These are phyloP conservation scores for Pristionchus entomophagus DNA, from an alignment of 2,888 invertebrate genomes.

Conservation along the genomic window DNA sequence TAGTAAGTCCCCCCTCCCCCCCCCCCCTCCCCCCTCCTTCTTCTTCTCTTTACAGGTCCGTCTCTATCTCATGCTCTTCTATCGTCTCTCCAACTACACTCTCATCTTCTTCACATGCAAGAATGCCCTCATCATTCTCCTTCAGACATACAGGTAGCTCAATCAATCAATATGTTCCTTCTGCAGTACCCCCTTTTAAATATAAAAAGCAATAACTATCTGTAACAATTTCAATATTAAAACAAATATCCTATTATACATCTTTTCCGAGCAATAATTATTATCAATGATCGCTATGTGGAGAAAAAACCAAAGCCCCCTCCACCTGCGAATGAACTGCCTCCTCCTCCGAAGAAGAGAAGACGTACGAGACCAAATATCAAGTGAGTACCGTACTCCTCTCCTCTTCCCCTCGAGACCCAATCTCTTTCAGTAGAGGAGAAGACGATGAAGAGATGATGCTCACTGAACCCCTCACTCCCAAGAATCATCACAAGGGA, in stretches of 20 bases:
- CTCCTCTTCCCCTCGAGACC: not conserved
- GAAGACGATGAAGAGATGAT: conserved; percentile 46
- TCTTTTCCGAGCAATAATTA: conserved; percentile 28
- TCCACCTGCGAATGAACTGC: conserved; percentile 6
- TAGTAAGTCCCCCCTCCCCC: conserved; percentile 50
- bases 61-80: conserved; percentile 88
- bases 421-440: conserved; percentile 9
- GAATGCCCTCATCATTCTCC: conserved; percentile 88
- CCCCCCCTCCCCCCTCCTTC: not conserved
- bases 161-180: conserved; percentile 2
- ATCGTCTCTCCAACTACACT: conserved; percentile 92
- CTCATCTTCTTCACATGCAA: conserved; percentile 96
- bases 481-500: not conserved
- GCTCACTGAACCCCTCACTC: conserved; percentile 38
- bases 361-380: conserved; percentile 24
- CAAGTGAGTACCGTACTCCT: conserved; percentile 11
- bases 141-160: conserved; percentile 77
- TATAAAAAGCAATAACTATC: not conserved
- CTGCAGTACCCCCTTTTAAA: not conserved
- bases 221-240: no score
- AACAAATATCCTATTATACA: not conserved
- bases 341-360: conserved; percentile 33
- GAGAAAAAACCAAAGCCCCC: conserved; percentile 29
- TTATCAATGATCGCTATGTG: conserved; percentile 40
- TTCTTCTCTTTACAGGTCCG: conserved; percentile 65